Evolutionary conservation across 2,888 invertebrate species (phyloP).

Genomic region (Nasonia oneida): DNA sequence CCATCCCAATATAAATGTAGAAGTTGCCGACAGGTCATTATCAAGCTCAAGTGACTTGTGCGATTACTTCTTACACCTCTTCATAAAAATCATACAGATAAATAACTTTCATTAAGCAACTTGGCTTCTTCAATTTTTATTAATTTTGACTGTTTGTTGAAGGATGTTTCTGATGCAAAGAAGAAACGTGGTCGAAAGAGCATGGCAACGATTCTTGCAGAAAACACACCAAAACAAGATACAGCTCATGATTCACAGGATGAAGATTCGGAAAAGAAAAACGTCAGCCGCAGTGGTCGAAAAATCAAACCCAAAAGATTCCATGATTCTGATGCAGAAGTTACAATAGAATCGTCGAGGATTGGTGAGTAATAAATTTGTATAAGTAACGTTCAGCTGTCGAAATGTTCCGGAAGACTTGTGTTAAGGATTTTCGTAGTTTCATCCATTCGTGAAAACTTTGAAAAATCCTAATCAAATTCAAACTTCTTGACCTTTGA

Average conservation of each 20-base stretch:
- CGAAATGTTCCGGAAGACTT: not conserved
- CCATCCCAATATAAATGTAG: constrained; percentile 74
- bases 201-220: constrained; percentile 66
- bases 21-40: constrained; percentile 80
- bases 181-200: constrained; percentile 72
- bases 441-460: not conserved
- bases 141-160: constrained; percentile 13
- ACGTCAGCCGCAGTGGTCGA: constrained; percentile 86
- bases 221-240: constrained; percentile 70
- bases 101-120: constrained; percentile 17
- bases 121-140: not conserved
- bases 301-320: constrained; percentile 86
- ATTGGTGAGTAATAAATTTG: constrained; percentile 66
- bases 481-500: constrained; percentile 43
- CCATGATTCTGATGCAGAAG: constrained; percentile 75
- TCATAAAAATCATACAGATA: not conserved
- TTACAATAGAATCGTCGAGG: constrained; percentile 72
- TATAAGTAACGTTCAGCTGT: not conserved
- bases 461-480: constrained; percentile 11
- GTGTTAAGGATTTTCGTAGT: not conserved
- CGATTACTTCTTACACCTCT: constrained; percentile 80
- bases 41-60: constrained; percentile 79
- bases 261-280: constrained; percentile 81
- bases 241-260: constrained; percentile 76
- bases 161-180: constrained; percentile 70